These are phyloP conservation scores for Actinia equina DNA, from an alignment of 64 coral and sea anemone genomes.

Conservation along the genomic window DNA sequence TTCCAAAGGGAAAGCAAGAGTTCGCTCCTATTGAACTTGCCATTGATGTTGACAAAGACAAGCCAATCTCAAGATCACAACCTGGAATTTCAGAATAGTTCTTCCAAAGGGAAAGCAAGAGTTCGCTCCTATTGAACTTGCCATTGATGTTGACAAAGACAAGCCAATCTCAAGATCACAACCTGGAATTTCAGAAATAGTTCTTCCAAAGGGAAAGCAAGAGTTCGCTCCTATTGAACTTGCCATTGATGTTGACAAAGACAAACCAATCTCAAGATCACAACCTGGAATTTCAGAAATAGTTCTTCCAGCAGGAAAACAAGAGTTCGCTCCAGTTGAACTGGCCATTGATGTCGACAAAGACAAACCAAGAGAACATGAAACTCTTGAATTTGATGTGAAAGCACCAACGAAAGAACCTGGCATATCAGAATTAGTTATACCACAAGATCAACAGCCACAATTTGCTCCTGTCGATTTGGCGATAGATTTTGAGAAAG, in stretches of 20 bases:
- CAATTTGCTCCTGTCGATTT: constrained; percentile 16
- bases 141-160: neutral
- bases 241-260: constrained; percentile 6
- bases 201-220: constrained; percentile 11
- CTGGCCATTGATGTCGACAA: neutral
- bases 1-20: neutral
- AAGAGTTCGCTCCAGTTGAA: constrained; percentile 2
- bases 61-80: neutral
- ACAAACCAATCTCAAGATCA: neutral
- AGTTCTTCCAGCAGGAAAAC: neutral
- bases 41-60: constrained; percentile 6
- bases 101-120: constrained; percentile 13
- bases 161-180: neutral
- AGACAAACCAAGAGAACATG: neutral
- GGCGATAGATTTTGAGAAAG: neutral
- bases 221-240: constrained; percentile 4
- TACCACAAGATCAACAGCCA: neutral
- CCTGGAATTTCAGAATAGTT: neutral
- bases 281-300: neutral
- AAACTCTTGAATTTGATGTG: constrained; percentile 11
- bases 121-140: constrained; percentile 7
- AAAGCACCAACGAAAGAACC: neutral
- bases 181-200: neutral
- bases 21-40: neutral
- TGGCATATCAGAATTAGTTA: neutral